These are phyloP conservation scores for Paedocypris sp. DNA, from an alignment of 2,113 vertebrate genomes.

Conservation along the genomic window DNA sequence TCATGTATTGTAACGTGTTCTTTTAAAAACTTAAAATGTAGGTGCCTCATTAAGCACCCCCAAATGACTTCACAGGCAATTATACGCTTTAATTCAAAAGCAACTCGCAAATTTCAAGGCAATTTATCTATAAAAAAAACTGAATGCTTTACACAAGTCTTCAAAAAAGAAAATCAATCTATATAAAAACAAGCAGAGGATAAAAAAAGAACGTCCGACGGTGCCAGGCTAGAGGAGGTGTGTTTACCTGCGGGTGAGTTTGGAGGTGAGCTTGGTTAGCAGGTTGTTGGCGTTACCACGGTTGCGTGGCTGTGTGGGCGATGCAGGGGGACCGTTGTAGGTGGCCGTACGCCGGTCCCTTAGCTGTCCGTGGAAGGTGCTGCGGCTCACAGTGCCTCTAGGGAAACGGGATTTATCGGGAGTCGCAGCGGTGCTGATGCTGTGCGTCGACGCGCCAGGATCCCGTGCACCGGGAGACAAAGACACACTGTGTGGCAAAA, in stretches of 20 bases:
- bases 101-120: too few relatives aligned
- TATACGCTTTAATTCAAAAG: too few relatives aligned
- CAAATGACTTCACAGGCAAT: too few relatives aligned
- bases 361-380: slow-evolving; percentile 94
- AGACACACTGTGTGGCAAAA: slow-evolving; percentile 51
- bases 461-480: slow-evolving; percentile 76
- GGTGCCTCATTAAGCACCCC: too few relatives aligned
- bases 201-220: too few relatives aligned
- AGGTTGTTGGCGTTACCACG: slow-evolving; percentile 85
- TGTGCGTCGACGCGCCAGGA: slow-evolving; percentile 89
- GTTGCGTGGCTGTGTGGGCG: slow-evolving; percentile 86
- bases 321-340: slow-evolving; percentile 91
- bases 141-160: too few relatives aligned
- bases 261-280: slow-evolving; percentile 92
- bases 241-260: slow-evolving; percentile 90
- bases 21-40: too few relatives aligned
- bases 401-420: slow-evolving; percentile 90
- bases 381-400: slow-evolving; percentile 82
- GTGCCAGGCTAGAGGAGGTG: background rate
- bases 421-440: slow-evolving; percentile 80
- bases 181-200: too few relatives aligned
- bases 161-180: too few relatives aligned
- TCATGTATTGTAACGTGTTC: too few relatives aligned
- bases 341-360: slow-evolving; percentile 89
- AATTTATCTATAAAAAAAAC: too few relatives aligned